These are phyloP conservation scores for Pyrocephalus nanus DNA, from an alignment of 2,797 vertebrate species.

Conservation along the genomic window DNA sequence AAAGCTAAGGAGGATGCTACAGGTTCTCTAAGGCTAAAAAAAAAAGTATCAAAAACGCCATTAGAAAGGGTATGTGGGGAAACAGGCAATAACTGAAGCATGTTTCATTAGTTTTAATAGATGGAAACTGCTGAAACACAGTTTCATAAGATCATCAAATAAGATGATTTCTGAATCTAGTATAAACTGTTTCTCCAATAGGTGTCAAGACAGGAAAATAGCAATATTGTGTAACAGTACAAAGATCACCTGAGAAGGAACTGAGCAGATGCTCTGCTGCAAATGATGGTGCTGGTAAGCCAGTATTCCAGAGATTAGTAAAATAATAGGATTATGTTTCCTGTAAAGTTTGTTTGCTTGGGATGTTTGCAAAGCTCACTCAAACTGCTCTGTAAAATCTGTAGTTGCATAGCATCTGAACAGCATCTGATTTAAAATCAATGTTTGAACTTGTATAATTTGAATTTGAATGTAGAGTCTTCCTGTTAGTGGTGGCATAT, in stretches of 20 bases:
- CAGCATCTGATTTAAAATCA: neutral
- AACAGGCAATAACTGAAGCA: neutral
- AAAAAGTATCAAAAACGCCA: neutral
- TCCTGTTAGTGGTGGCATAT: neutral
- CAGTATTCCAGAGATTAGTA: neutral
- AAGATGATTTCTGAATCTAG: neutral
- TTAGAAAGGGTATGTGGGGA: neutral
- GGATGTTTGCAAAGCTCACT: neutral
- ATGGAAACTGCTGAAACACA: neutral
- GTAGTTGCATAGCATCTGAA: neutral
- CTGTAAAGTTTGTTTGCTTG: conserved; percentile 8
- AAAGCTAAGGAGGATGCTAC: neutral
- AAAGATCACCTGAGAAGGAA: neutral
- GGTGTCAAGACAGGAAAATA: neutral
- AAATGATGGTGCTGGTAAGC: neutral
- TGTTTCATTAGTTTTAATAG: neutral
- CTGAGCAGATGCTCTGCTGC: neutral
- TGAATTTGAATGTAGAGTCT: neutral
- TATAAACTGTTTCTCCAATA: neutral
- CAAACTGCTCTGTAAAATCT: neutral
- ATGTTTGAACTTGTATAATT: neutral
- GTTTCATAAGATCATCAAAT: neutral
- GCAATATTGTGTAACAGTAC: neutral
- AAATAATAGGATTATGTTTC: neutral
- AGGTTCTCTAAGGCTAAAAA: neutral